Base-by-base conservation (phyloP, 2,888 invertebrate genomes). In the Tiliacea citrago region DNA sequence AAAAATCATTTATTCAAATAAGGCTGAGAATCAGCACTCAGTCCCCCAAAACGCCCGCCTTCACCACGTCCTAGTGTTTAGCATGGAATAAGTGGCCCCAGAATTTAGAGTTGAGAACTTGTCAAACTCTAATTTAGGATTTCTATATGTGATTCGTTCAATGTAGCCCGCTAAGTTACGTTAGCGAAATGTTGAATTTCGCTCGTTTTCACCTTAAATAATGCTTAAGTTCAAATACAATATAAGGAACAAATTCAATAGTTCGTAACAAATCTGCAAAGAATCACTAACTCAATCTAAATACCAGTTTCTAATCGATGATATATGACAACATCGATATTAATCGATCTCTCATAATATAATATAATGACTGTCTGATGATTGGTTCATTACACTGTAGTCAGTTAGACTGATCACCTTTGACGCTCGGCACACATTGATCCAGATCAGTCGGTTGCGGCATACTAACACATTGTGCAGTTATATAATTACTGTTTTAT, bases 401-500 rank as follows among this genome's bases (percentile, higher is more conserved):
- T 68, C 75, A 49, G 47, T 60, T 39, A 55, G 13, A 63, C 39
- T 61, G 65, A 83, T 49, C 65, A 63, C 68, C 66, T 58, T 39
- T 42, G 85, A 75, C 68, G 82, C 35, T n/a, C 69, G 77, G 74
- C 78, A 82, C 60, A 66, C 67, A 73, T 76, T 39, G 69, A 82
- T 82, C 83, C 39, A 65, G 70, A 70, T 82, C 83, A 67, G 0
- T 63, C 29, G 55, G 69, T 73, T 82, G 70, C 67, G 57, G 45
- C 76, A 81, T 53, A 47, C 47, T 47, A 18, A 68, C 53, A 51
- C 49, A 57, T 61, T 53, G 47, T n/a, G 42, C 1, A 39, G 39
- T 84, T 68, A 68, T 66, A 57, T 79, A 81, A 72, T 35, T 35
- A n/a, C 35, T 71, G 2, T 12, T 12, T 6, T 79, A 61, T 72